These are phyloP conservation scores for Lysiphlebus fabarum DNA, from an alignment of 1,140 invertebrate genomes.

Conservation along the genomic window DNA sequence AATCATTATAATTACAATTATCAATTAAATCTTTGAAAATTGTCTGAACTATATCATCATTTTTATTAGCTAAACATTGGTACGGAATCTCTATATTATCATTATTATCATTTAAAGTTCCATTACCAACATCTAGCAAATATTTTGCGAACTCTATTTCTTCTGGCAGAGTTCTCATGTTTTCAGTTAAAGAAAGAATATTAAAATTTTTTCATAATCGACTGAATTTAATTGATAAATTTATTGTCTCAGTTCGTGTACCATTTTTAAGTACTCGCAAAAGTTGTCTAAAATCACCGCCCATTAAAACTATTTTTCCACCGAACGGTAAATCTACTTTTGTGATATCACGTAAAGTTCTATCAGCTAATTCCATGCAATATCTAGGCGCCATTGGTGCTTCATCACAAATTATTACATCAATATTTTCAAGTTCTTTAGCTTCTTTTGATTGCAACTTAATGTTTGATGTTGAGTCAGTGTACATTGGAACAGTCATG, in stretches of 20 bases:
- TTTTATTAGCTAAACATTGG: conserved; percentile 2
- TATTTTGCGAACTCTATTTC: conserved; percentile 24
- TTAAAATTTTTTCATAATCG: conserved; percentile 21
- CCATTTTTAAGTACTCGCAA: conserved; percentile 27
- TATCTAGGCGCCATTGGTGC: conserved; percentile 32
- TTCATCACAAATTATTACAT: conserved; percentile 38
- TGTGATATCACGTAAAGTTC: conserved; percentile 26
- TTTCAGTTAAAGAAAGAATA: conserved; percentile 23
- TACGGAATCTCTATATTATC: conserved; percentile 19
- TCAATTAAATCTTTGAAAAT: conserved; percentile 15
- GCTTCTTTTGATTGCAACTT: conserved; percentile 35
- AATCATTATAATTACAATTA: conserved; percentile 16
- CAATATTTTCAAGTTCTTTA: conserved; percentile 17
- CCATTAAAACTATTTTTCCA: conserved; percentile 31
- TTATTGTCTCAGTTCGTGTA: conserved; percentile 29
- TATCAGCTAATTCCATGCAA: conserved; percentile 28
- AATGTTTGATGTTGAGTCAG: conserved; percentile 26
- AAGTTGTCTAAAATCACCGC: conserved; percentile 33
- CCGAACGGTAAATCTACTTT: conserved; percentile 28
- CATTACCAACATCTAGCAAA: conserved; percentile 24
- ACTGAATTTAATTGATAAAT: conserved; percentile 26
- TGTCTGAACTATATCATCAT: conserved; percentile 11
- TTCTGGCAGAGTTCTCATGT: conserved; percentile 22
- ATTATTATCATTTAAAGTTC: conserved; percentile 17
- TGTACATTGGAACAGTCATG: conserved; percentile 24